Base-by-base conservation (phyloP, 2,888 invertebrate genomes). In the Rhogogaster chlorosoma region DNA sequence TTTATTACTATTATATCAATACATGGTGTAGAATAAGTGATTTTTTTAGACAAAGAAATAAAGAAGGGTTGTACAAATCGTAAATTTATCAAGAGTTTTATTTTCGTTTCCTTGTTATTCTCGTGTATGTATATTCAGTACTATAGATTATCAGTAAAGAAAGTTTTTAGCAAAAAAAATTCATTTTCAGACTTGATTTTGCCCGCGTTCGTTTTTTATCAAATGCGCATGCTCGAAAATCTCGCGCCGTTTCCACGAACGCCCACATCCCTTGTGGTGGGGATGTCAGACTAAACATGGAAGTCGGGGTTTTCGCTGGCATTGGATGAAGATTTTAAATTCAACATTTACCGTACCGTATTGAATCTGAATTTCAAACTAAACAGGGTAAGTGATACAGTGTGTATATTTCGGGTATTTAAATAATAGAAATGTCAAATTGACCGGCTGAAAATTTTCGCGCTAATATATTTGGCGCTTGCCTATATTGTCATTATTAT, bases 301-400 rank as follows among this genome's bases (percentile, higher is more conserved):
- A 32, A 61, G 80, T n/a, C 80, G 80, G 61, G 61, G 36, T 80
- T 80, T 80, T 80, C 38, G 36, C 22, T 57, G 80, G 80, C 38
- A 80, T 80, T 80, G 80, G 80, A 61, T 80, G n/a, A 22, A 29
- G 61, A 61, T 80, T 80, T 77, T 38, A 80, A 80, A 80, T 80
- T 57, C 80, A 80, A 61, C 80, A 38, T 61, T 78, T 53, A n/a
- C 80, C 36, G 57, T 80, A 61, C 26, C 26, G 38, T 38, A 61
- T 80, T 22, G 61, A 61, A 36, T 49, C n/a, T 80, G 36, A 61
- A 61, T 61, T 80, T 80, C 61, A n/a, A 38, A 61, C 38, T 36
- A 61, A 26, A 36, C 36, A 61, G 29, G 29, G 32, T 49, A 53
- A 77, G 77, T 49, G 61, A 12, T 61, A 29, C 26, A 80, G 22